Percentiles rank a stretch among this genome's conserved stretches.
phyloP scores from a whole-genome alignment of 2,113 vertebrate genomes.

The Nematolebias whitei region DNA sequence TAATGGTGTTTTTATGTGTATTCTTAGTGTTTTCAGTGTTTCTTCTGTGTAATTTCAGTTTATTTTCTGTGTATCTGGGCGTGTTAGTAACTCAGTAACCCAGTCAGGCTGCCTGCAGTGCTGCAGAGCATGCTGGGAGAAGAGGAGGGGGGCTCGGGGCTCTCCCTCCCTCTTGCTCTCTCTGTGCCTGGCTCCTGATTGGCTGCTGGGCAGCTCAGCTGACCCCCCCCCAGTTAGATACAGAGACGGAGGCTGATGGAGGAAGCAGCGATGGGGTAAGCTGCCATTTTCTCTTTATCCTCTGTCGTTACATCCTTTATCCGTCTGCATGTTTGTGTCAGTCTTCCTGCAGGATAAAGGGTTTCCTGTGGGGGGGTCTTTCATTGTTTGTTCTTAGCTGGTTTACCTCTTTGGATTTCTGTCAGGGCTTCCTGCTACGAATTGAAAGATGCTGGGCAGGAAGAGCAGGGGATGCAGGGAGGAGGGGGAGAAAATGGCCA shows the following conservation, averaged over 20 bases:
- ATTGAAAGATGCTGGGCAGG: not conserved
- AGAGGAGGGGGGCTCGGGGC: not conserved
- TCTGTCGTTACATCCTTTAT: slow-evolving; percentile 9
- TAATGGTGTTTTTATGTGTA: not conserved
- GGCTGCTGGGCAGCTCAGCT: slow-evolving; percentile 53
- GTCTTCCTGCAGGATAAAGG: not conserved
- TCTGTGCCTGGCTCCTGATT: slow-evolving; percentile 41
- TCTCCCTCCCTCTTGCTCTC: not conserved
- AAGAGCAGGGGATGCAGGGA: slow-evolving; percentile 9
- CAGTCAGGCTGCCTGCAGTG: slow-evolving; percentile 40
- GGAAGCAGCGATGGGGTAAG: slow-evolving; percentile 73
- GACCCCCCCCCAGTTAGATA: slow-evolving; percentile 39
- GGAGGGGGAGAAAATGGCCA: slow-evolving; percentile 53
- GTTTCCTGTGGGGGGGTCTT: not conserved
- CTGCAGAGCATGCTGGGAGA: slow-evolving; percentile 60
- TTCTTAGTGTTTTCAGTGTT: not conserved
- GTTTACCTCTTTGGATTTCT: not conserved
- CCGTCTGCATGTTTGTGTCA: not conserved
- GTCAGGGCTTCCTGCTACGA: slow-evolving; percentile 4
- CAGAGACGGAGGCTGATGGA: slow-evolving; percentile 63
- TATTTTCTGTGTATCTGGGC: not conserved
- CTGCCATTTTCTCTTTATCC: slow-evolving; percentile 71
- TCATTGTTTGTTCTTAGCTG: slow-evolving; percentile 28
- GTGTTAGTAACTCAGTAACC: slow-evolving; percentile 4
- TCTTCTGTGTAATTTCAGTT: too few species aligned